Percentiles rank a stretch among this genome's conserved stretches.
phyloP scores from a whole-genome alignment of 2,113 vertebrate species.

The Psammodynastes pulverulentus region DNA sequence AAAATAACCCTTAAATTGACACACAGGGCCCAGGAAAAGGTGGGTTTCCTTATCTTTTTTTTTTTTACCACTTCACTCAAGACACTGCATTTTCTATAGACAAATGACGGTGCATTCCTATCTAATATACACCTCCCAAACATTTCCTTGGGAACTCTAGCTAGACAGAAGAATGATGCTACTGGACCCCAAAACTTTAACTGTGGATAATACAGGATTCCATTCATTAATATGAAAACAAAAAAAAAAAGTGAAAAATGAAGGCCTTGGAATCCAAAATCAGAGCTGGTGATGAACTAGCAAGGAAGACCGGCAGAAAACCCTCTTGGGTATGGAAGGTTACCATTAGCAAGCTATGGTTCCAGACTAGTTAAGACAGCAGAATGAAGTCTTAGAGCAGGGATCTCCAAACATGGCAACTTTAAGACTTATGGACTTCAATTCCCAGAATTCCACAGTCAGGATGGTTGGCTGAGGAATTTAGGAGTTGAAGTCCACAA shows the following conservation, averaged over 20 bases:
- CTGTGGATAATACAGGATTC: neutral
- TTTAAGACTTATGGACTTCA: neutral
- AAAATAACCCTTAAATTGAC: neutral
- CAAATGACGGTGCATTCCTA: neutral
- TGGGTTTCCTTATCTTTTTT: too few relatives aligned
- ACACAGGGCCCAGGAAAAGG: neutral
- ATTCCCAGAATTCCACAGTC: neutral
- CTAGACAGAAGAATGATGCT: neutral
- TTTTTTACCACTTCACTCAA: too few relatives aligned
- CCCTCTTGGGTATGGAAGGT: too few relatives aligned
- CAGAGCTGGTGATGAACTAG: neutral
- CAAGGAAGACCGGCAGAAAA: neutral
- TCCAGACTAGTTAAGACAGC: neutral
- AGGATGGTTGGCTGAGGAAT: neutral
- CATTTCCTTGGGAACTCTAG: neutral
- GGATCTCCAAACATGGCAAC: neutral
- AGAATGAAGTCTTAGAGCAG: neutral
- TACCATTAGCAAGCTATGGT: neutral
- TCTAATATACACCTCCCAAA: neutral
- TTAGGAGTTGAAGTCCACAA: neutral
- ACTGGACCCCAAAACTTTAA: neutral
- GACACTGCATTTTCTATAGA: neutral
- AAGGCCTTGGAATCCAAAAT: neutral
- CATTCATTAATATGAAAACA: neutral
- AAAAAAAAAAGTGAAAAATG: neutral